Base-by-base conservation (phyloP, 2,888 invertebrate genomes). In the Platycheirus albimanus region DNA sequence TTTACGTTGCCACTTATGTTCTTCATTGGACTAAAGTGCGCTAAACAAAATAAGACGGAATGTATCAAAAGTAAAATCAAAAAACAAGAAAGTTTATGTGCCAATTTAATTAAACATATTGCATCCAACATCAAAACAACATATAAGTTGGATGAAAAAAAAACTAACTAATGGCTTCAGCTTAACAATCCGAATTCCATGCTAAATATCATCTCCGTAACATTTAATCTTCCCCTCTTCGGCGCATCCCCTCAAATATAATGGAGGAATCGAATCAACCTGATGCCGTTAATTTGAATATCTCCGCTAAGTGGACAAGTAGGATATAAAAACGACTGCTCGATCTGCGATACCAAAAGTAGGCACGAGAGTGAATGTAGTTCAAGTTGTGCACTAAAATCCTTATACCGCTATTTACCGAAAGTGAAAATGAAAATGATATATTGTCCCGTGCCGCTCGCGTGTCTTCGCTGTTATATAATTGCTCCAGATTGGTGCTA, bases 391-490 rank as follows among this genome's bases (percentile, higher is more conserved):
- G 45, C 61, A 52, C 72, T 76, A 38, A 66, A 71, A 76, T 77
- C 77, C 81, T 80, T 72, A 58, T n/a, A 51, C 41, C 58, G 58
- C 45, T 36, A 54, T 54, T 36, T 54, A 54, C 58, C 43, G 64
- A 70, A 67, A 81, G 71, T 69, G 61, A 80, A 78, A 77, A 79
- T 56, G 63, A 75, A 78, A 81, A 79, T 85, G 85, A 85, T 83
- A 85, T 83, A 85, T 85, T 85, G 85, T 85, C 85, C 83, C 85
- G 85, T 85, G 85, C 85, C 83, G 79, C 76, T 85, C 85, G 85
- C 85, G 83, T 85, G 85, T 85, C 85, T 76, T 79, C 84, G 79
- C 47, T 75, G 13, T 85, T 85, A 85, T 77, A 80, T 85, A 85
- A 85, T 74, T 66, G 72, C 58, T 64, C 85, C 76, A 85, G 84